These are phyloP conservation scores for Tonatia bakeri DNA, from an alignment of 2,113 vertebrate genomes.

Conservation along the genomic window DNA sequence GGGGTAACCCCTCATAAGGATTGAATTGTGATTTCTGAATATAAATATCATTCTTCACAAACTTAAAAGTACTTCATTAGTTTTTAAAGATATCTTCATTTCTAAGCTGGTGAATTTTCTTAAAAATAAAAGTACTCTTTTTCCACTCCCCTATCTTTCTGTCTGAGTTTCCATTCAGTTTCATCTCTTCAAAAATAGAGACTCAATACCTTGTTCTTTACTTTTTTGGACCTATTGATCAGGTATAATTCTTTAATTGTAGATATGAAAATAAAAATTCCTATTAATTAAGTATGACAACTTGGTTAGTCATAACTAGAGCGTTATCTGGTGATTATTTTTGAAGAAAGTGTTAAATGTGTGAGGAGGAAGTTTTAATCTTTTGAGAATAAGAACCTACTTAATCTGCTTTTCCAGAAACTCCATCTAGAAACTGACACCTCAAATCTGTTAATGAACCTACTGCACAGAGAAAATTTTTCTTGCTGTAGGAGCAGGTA, in stretches of 20 bases:
- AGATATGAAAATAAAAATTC: not conserved
- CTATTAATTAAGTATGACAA: not conserved
- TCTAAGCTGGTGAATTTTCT: not conserved
- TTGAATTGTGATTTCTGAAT: constrained; percentile 3
- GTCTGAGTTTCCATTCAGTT: not conserved
- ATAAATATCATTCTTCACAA: constrained; percentile 49
- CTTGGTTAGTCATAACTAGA: not conserved
- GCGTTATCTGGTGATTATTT: not conserved
- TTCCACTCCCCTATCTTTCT: not conserved
- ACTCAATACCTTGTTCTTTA: not conserved
- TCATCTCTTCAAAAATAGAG: not conserved
- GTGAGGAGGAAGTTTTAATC: not conserved
- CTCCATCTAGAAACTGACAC: not conserved
- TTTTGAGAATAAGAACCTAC: not conserved
- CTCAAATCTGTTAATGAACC: not conserved
- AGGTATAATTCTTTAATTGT: not conserved
- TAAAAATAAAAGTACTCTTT: not conserved
- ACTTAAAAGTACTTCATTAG: not conserved
- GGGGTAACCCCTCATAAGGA: too few species aligned
- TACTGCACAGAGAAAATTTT: not conserved
- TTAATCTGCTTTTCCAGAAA: not conserved
- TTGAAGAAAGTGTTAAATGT: not conserved
- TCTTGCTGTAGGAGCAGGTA: not conserved
- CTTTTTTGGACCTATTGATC: not conserved
- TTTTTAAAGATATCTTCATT: not conserved